Conservation (phyloP, 2,113 vertebrate species). For the Thalassarche chlororhynchos region DNA sequence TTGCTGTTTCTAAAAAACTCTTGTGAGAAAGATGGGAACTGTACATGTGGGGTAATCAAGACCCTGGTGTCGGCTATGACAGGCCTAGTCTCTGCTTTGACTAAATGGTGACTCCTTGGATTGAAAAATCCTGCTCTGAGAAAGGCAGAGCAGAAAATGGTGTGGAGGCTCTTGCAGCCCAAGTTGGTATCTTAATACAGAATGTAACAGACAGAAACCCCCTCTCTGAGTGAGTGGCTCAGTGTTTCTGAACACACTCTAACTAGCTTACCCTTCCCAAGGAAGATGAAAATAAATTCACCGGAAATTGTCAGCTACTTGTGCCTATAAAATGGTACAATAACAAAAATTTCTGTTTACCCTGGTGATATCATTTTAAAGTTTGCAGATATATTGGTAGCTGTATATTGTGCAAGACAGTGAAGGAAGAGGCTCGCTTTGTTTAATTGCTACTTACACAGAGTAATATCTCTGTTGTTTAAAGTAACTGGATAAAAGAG, state of each 20-base stretch:
- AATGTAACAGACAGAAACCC: neutral
- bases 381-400: neutral
- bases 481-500: neutral
- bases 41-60: neutral
- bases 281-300: neutral
- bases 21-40: neutral
- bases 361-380: neutral
- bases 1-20: neutral
- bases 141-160: neutral
- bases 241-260: neutral
- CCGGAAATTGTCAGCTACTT: neutral
- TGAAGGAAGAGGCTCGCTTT: neutral
- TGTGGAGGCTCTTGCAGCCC: neutral
- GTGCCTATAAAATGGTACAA: neutral
- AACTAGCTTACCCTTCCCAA: neutral
- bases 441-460: neutral
- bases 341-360: neutral
- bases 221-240: neutral
- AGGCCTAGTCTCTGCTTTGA: neutral
- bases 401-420: neutral
- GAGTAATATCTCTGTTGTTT: neutral
- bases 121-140: neutral
- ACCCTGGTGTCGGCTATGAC: neutral
- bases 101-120: neutral
- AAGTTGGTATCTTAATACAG: neutral